Evolutionary conservation across 2,113 vertebrate species (phyloP), one percentile per base, ranked within the genome.

Genomic region (Barbus barbus): DNA sequence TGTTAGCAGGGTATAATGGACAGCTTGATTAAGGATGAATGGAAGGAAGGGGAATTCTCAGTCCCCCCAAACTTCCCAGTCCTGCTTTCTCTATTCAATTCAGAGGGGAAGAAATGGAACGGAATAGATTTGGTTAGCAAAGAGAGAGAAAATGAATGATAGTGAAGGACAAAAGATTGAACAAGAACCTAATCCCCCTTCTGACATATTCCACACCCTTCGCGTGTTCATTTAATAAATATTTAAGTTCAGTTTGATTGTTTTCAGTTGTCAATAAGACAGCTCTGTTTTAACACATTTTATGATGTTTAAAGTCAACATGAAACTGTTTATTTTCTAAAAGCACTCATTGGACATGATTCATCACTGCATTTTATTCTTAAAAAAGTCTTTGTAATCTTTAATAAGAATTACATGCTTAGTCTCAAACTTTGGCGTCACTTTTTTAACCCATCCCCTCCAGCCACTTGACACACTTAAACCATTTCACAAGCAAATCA

Each of bases 111-210:
- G 80, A 65, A 85, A 67, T 65, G 48, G 41, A 83, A 78, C 6
- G 26, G 77, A 85, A 72, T 77, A 9, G 48, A 83, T 69, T 44
- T 67, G 80, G 46, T 76, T 69, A 60, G 73, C 44, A 65, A 76
- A 85, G 73, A 24, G 63, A 77, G 84, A 41, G 60, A 65, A 76
- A 82, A 77, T 63, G 75, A 85, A 81, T 67, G 72, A 71, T 77
- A 56, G 72, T 46, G 48, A 61, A 53, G 58, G 69, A 77, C 83
- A 85, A 83, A 81, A 79, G 81, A 81, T 31, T 44, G 73, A 82
- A 81, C 53, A 36, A 11, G 46, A n/a, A 65, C 71, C 53, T 85
- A 56, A 78, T 78, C 73, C 56, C 69, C 58, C 1, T 48, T n/a
- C 41, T 3, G 2, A 3, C 41, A 44, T 44, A 63, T 28, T 7